phyloP scores from a whole-genome alignment of 92 coral and sea anemone species.

The Paramuricea clavata region DNA sequence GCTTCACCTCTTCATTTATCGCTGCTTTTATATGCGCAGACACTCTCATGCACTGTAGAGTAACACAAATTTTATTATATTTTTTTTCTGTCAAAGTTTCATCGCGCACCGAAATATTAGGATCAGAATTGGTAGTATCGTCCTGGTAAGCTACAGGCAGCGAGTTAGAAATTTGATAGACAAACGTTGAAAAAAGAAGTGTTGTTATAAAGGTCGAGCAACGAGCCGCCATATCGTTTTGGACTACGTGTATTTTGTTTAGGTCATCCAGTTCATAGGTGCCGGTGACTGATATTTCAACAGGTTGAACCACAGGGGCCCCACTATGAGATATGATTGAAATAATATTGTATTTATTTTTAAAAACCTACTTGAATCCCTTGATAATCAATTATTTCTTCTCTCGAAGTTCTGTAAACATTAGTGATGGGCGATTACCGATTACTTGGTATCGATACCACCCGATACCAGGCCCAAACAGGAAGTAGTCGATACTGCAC shows the following conservation, averaged over 20 bases:
- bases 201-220: background rate
- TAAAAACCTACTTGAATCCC: too few relatives aligned
- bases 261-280: background rate
- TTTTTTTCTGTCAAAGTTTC: background rate
- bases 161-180: background rate
- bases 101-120: background rate
- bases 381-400: too few relatives aligned
- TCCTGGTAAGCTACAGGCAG: background rate
- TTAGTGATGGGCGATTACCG: too few relatives aligned
- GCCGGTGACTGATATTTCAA: background rate
- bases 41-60: constrained; percentile 64
- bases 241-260: background rate
- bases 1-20: constrained; percentile 59
- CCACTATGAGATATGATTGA: too few relatives aligned
- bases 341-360: too few relatives aligned
- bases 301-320: constrained; percentile 20
- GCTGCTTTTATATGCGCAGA: constrained; percentile 76
- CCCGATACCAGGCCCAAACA: too few relatives aligned
- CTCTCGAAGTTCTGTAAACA: too few relatives aligned
- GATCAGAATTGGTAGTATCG: background rate
- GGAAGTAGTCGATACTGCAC: too few relatives aligned
- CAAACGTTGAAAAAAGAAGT: background rate
- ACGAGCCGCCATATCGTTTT: constrained; percentile 9
- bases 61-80: constrained; percentile 27
- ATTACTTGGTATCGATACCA: too few relatives aligned